Evolutionary conservation across 2,113 vertebrate species (phyloP), one percentile per base, ranked within the genome.

Genomic region (Corythornis vintsioides): DNA sequence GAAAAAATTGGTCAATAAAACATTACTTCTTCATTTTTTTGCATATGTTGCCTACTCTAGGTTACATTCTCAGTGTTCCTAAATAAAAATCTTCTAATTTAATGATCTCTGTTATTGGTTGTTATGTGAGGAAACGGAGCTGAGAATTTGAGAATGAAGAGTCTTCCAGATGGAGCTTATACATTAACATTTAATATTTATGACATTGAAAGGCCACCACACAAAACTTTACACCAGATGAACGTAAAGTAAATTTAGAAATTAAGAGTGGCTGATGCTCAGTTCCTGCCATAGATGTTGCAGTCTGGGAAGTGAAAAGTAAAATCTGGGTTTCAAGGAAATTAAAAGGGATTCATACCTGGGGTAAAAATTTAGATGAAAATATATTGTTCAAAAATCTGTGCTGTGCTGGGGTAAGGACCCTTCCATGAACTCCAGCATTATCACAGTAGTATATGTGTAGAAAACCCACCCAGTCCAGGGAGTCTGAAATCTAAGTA

Each of bases 121-220:
- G 86, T 88, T 95, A 86, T 88, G 59, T 88, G 86, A 87, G 79
- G 74, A 95, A 97, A 78, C 60, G 86, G 87, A 88, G 86, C 92
- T 81, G 83, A 94, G 90, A 94, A 91, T 91, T 70, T 20, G 55
- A 90, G 94, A 96, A 91, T 45, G 91, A 96, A 86, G 86, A 80
- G 57, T 43, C 77, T 96, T 96, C 93, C 95, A 96, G 87, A 95
- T 89, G 96, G 96, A 96, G 95, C 88, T 69, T 86, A 81, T 71
- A 93, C 91, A 95, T 95, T 95, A 93, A 75, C 92, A 92, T 97
- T 96, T 95, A 97, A 96, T 96, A 97, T 97, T 97, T 95, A 96
- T 93, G 94, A 85, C 48, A 78, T 8, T 33, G 95, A 95, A 95
- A 97, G 94, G 90, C 86, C 92, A 94, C 80, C 92, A 60, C 38